Evolutionary conservation across 2,888 invertebrate genomes (phyloP), one percentile per base, ranked within the genome.

Genomic region (Criorhina ranunculi): DNA sequence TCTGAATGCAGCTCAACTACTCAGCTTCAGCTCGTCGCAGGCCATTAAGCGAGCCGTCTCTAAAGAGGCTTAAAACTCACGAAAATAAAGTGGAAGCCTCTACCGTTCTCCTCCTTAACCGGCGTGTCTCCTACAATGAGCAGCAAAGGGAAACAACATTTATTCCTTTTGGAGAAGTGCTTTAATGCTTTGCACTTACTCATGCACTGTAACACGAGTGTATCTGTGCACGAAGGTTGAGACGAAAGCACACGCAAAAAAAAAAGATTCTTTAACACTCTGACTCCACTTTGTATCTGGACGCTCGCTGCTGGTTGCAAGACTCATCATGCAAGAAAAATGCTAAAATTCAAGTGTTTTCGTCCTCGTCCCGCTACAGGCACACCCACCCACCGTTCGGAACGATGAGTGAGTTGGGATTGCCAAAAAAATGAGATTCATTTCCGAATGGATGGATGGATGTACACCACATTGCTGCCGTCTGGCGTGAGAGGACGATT

Each of bases 171-270:
- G 15, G 44, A 29, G 44, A 66, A 72, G 66, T 78, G 78, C 55
- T 73, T 79, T 79, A 85, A 85, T 85, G 75, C 51, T 59, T 57
- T 79, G 73, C 83, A 85, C 83, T 85, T 85, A 79, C 79, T 85
- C 79, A 85, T 75, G 79, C 79, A 75, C 69, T 69, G 79, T 75
- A 85, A 85, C 66, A 69, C 79, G 73, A 79, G 83, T 79, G 73
- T 75, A 79, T 72, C 60, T 59, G 35, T 59, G 37, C 49, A 40
- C 70, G 59, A 77, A 76, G 60, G 49, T 66, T 59, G 37, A 7
- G 0, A 44, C 40, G n/a, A 29, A 57, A 51, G 53, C 51, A 55
- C 35, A 67, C 51, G 59, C 55, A 57, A 73, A 69, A 85, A 69
- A 69, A 29, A 44, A 51, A 73, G 79, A 79, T 79, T 73, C 75